These are phyloP conservation scores for Platorchestia sp. DNA, from an alignment of 1,140 invertebrate genomes.

Conservation along the genomic window DNA sequence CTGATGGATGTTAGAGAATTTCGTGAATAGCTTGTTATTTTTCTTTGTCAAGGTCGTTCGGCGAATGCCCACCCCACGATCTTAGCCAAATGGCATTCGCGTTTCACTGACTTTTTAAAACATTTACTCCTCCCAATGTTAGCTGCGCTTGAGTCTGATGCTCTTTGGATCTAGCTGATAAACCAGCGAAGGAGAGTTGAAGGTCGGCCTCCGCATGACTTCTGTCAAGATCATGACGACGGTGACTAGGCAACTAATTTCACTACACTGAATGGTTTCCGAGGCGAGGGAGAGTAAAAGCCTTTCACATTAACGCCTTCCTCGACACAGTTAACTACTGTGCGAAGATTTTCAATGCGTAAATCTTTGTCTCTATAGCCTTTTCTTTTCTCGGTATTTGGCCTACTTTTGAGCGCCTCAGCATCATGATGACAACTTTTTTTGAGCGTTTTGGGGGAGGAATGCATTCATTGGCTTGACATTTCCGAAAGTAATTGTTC, in stretches of 20 bases:
- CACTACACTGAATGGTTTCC: neutral
- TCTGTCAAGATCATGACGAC: slow-evolving; percentile 53
- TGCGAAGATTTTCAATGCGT: neutral
- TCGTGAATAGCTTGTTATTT: neutral
- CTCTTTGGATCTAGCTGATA: slow-evolving; percentile 4
- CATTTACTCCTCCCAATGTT: neutral
- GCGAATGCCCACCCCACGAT: neutral
- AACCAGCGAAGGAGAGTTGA: slow-evolving; percentile 53
- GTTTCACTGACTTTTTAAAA: neutral
- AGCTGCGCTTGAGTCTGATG: neutral
- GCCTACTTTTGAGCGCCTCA: neutral
- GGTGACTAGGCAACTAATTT: slow-evolving; percentile 15
- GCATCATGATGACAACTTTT: slow-evolving; percentile 5
- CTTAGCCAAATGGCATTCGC: neutral
- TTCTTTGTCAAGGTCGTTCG: neutral
- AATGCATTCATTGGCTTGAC: slow-evolving; percentile 32
- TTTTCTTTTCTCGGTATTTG: neutral
- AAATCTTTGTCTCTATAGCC: neutral
- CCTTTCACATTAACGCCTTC: slow-evolving; percentile 45
- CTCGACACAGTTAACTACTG: neutral
- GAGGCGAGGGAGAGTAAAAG: slow-evolving; percentile 20
- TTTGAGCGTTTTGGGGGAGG: neutral
- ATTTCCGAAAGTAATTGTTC: neutral
- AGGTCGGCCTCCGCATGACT: slow-evolving; percentile 3
- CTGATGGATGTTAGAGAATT: neutral